Conservation (phyloP, 2,888 invertebrate species). For the Alentia gelatinosa region DNA sequence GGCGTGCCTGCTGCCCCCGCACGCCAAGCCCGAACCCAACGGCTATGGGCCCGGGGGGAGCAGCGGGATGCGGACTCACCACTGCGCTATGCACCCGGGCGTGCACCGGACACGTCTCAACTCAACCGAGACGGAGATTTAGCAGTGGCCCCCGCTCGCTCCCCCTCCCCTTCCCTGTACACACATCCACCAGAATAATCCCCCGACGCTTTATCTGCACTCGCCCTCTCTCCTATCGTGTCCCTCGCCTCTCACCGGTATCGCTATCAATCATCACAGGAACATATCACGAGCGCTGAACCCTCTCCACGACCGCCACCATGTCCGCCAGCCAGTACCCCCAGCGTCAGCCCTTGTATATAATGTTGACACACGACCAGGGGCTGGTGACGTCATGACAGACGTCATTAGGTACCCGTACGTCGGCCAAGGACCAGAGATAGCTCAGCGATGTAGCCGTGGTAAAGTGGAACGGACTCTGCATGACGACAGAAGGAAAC, state of each 20-base stretch:
- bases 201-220: too few relatives aligned
- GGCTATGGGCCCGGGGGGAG: constrained; percentile 58
- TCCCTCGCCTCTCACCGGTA: neutral
- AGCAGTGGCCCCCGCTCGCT: neutral
- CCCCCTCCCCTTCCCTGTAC: neutral
- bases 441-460: too few relatives aligned
- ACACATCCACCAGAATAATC: neutral
- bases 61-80: neutral
- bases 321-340: too few relatives aligned
- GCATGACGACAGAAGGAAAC: neutral
- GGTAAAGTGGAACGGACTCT: too few relatives aligned
- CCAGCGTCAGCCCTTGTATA: too few relatives aligned
- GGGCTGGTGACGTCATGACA: neutral
- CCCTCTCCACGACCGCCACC: too few relatives aligned
- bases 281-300: neutral
- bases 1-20: constrained; percentile 62
- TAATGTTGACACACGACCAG: neutral
- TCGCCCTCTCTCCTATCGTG: neutral
- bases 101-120: constrained; percentile 60
- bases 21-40: constrained; percentile 48
- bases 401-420: neutral
- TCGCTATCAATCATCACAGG: too few relatives aligned
- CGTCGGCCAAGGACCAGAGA: too few relatives aligned
- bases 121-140: constrained; percentile 71
- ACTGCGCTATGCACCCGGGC: constrained; percentile 39